Base-by-base conservation (phyloP, 2,113 vertebrate genomes). In the Galemys pyrenaicus region DNA sequence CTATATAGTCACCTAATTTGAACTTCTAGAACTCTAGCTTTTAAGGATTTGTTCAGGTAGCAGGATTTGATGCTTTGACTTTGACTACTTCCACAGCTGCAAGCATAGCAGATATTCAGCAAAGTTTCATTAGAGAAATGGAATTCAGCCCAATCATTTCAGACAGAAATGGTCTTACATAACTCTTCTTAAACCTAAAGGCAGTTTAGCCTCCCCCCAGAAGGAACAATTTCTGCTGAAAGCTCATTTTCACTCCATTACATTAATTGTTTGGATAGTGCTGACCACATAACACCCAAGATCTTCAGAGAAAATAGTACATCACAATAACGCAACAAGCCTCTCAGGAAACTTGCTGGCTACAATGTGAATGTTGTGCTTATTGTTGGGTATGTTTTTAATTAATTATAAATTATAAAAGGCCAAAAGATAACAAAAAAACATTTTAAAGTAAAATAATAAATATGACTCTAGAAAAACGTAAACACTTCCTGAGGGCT, bases 211-310 rank as follows among this genome's bases (percentile, higher is more conserved):
- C 62, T 92, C 54, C 32, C 65, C 44, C 35, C 35, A 75, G 44
- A 89, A 91, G 85, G 73, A 94, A 17, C 20, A 83, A 41, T 93
- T 96, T 94, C 87, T 95, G 95, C 89, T 92, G 84, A 96, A 92
- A 46, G 60, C 56, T 60, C 85, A 83, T 87, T 95, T 95, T 86
- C 39, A 91, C 51, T 89, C 51, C 70, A 46, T 94, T 83, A 91
- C 9, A 64, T 91, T 95, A 89, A 95, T 93, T 95, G 77, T 89
- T 87, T 95, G 41, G n/a, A 62, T 35, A 91, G 3, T 70, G 94
- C 70, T 96, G 87, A 96, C 89, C 70, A 91, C 9, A 9, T 65
- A 94, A 77, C 67, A 91, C 64, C 64, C 39, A 83, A 89, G 28
- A 22, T 56, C 80, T 83, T 96, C 91, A 94, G 74, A 77, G 20